Base-by-base conservation (phyloP, 2,888 invertebrate species). In the Crepidodera aurea region DNA sequence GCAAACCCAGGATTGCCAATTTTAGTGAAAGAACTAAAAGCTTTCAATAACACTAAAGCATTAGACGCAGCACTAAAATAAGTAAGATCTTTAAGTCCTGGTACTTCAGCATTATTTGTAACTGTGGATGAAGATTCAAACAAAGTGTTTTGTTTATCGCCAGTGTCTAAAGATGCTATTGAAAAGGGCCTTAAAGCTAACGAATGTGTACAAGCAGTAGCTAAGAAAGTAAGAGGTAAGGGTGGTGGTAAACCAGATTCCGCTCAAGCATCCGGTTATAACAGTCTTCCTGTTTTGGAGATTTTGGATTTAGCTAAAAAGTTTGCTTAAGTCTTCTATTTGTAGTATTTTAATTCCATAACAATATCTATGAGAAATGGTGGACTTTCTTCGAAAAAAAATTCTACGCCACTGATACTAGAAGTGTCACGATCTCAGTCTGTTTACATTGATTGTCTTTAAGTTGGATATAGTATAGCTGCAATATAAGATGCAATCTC, bases 211-310 rank as follows among this genome's bases (percentile, higher is more conserved):
- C 89, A 91, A 73, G 86, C 91, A 66, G 86, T 98, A 40, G 89
- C 90, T 0, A 77, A 83, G 2, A 77, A 88, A 15, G 71, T 81
- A 58, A 76, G 77, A 25, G 98, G 98, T 5, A 96, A 96, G 83
- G 98, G 98, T 8, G 99, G 99, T n/a, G 99, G 99, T 2, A 98
- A 97, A 81, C 87, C 96, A 0, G 94, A 95, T 78, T 94, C 96
- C 60, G 98, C 98, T 37, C 98, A 98, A 83, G 97, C 97, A 37
- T 96, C 96, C 0, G 98, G 98, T 46, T 87, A 86, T 53, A 94
- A 95, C 77, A 84, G 87, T 12, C 83, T 84, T 15, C 85, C 86
- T 66, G 81, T 95, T 10, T 80, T 87, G 39, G 90, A 94, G 77
- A 92, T 94, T 18, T 81, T 97, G 40, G 84, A 88, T 73, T 82